Evolutionary conservation across 2,888 invertebrate species (phyloP).

Genomic region (Sipunculus nudus): DNA sequence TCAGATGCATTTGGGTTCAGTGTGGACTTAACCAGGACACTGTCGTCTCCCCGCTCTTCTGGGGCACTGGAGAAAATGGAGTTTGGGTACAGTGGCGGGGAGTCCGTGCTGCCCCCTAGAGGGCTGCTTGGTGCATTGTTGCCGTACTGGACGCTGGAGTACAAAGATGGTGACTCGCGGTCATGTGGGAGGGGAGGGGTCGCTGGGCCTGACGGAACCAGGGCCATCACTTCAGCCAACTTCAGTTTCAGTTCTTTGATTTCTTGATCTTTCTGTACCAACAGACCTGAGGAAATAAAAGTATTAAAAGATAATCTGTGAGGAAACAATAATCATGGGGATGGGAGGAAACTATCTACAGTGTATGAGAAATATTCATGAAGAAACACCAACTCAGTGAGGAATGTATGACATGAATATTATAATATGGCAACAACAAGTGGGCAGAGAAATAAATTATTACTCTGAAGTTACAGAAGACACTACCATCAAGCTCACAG

Average conservation of each 20-base stretch:
- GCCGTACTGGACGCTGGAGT: slow-evolving; percentile 24
- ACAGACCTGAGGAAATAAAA: slow-evolving; percentile 73
- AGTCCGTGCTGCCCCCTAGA: not conserved
- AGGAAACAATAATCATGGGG: no score
- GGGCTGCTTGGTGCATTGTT: slow-evolving; percentile 45
- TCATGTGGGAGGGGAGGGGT: slow-evolving; percentile 2
- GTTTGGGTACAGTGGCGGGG: not conserved
- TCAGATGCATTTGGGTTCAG: slow-evolving; percentile 92
- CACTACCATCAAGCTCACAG: no score
- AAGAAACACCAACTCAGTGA: no score
- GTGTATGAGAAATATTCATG: no score
- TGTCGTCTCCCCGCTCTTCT: slow-evolving; percentile 38
- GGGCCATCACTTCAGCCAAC: slow-evolving; percentile 91
- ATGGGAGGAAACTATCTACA: no score
- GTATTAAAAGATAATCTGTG: not conserved
- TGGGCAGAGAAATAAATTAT: no score
- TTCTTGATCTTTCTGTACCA: slow-evolving; percentile 88
- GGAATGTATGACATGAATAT: no score
- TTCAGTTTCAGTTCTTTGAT: slow-evolving; percentile 89
- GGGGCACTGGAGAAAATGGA: slow-evolving; percentile 1
- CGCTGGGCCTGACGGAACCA: slow-evolving; percentile 74
- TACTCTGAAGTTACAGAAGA: no score
- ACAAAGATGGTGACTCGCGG: not conserved
- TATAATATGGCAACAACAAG: no score
- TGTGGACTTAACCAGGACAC: slow-evolving; percentile 66